Percentiles rank a stretch among this genome's conserved stretches.
Evolutionary conservation across 2,888 invertebrate species (phyloP).

Genomic region (Eristalis pertinax): DNA sequence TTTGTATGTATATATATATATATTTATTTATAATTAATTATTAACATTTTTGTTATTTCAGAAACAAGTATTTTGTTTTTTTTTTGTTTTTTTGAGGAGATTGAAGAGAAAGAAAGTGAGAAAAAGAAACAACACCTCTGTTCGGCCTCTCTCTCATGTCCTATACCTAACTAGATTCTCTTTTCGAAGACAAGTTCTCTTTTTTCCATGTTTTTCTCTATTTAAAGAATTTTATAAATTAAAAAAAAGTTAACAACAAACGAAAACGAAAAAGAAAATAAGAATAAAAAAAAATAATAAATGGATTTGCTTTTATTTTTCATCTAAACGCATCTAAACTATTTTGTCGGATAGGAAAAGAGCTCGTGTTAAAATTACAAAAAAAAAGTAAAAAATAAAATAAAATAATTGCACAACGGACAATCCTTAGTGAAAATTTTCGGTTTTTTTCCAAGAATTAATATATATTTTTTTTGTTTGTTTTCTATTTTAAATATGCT

Average conservation of each 20-base stretch:
- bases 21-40: slow-evolving; percentile 52
- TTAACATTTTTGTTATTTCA: slow-evolving; percentile 51
- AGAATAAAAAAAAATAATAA: slow-evolving; percentile 24
- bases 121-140: background rate
- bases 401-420: slow-evolving; percentile 67
- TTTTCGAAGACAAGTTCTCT: background rate
- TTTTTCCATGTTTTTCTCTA: background rate
- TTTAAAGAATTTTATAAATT: slow-evolving; percentile 46
- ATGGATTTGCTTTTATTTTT: slow-evolving; percentile 81
- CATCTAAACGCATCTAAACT: slow-evolving; percentile 59
- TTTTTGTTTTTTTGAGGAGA: slow-evolving; percentile 33
- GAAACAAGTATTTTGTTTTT: slow-evolving; percentile 22
- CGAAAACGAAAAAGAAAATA: slow-evolving; percentile 10
- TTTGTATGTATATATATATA: slow-evolving; percentile 44
- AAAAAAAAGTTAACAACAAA: slow-evolving; percentile 64
- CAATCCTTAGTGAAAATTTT: slow-evolving; percentile 49
- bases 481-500: slow-evolving; percentile 57
- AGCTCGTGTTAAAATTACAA: background rate
- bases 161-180: background rate
- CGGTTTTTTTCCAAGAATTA: slow-evolving; percentile 26
- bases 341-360: slow-evolving; percentile 15
- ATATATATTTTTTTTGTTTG: slow-evolving; percentile 19
- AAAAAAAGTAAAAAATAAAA: slow-evolving; percentile 25
- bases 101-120: background rate
- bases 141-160: background rate